A percentile compares a stretch with the other conserved stretches of the same genome.
These are phyloP conservation scores for Drosophila putrida DNA, from an alignment of 2,888 invertebrate genomes.

Conservation along the genomic window DNA sequence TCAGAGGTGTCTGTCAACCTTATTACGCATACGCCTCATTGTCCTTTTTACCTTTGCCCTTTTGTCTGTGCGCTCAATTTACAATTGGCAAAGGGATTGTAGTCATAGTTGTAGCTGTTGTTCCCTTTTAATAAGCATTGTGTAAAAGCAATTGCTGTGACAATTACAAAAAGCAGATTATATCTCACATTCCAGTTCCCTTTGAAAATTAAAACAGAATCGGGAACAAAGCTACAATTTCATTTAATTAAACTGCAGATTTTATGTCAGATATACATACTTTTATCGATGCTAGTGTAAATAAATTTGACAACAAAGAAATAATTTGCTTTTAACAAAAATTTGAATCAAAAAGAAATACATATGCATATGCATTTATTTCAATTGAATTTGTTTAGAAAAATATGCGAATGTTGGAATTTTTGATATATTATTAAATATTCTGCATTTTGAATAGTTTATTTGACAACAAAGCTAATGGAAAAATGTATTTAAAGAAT, in stretches of 20 bases:
- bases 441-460: background rate
- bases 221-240: slow-evolving; percentile 10
- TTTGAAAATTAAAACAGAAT: background rate
- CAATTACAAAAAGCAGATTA: slow-evolving; percentile 5
- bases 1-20: slow-evolving; percentile 39
- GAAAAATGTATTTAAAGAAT: background rate
- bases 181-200: slow-evolving; percentile 12
- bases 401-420: background rate
- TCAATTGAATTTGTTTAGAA: background rate
- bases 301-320: background rate
- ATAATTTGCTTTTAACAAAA: background rate
- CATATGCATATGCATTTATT: background rate
- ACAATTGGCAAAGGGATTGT: slow-evolving; percentile 46
- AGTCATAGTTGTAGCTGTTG: background rate
- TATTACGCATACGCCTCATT: slow-evolving; percentile 61
- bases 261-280: background rate
- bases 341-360: background rate
- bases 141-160: slow-evolving; percentile 12
- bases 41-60: slow-evolving; percentile 20
- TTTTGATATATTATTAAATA: background rate
- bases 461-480: background rate
- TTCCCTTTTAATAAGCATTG: background rate
- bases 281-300: background rate
- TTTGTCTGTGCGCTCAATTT: slow-evolving; percentile 38
- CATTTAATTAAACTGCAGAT: background rate